A percentile compares a stretch with the other conserved stretches of the same genome.
phyloP scores from a whole-genome alignment of 2,797 vertebrate genomes.

The Simalia tracyae region DNA sequence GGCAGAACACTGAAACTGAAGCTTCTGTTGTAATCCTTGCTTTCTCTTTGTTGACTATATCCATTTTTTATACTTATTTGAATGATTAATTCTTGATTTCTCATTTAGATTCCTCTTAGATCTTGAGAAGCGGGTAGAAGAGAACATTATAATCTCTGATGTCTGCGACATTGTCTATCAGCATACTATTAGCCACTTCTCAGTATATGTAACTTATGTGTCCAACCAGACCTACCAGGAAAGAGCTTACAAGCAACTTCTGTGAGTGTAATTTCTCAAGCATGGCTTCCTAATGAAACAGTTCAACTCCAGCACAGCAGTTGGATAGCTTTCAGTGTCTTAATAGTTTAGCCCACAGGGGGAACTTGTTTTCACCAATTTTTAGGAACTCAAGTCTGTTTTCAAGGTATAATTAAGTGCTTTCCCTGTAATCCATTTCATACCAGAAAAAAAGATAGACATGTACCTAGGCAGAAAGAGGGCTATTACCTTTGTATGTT shows the following conservation, averaged over 20 bases:
- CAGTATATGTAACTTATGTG: conserved; percentile 91
- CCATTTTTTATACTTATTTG: neutral
- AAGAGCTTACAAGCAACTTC: conserved; percentile 89
- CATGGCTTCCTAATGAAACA: conserved; percentile 3
- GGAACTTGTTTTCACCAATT: neutral
- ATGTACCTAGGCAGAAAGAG: neutral
- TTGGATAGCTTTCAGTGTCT: conserved; percentile 3
- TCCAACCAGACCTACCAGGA: conserved; percentile 98
- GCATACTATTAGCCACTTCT: conserved; percentile 85
- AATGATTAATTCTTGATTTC: conserved; percentile 45
- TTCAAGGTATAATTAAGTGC: neutral
- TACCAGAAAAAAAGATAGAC: neutral
- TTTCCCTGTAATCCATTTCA: neutral
- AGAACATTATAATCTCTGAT: conserved; percentile 90
- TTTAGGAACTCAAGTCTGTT: neutral
- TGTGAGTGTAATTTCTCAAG: conserved; percentile 78
- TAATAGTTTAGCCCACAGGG: neutral
- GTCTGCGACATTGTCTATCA: conserved; percentile 91
- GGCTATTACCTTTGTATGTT: neutral
- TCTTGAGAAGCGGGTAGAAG: conserved; percentile 90
- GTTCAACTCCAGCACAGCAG: neutral
- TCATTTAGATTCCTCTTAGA: conserved; percentile 87
- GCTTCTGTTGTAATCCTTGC: neutral
- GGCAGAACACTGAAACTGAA: neutral
- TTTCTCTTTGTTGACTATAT: neutral